A percentile compares a stretch with the other conserved stretches of the same genome.
Conservation (phyloP, 2,797 vertebrate species). For the Squalus acanthias region DNA sequence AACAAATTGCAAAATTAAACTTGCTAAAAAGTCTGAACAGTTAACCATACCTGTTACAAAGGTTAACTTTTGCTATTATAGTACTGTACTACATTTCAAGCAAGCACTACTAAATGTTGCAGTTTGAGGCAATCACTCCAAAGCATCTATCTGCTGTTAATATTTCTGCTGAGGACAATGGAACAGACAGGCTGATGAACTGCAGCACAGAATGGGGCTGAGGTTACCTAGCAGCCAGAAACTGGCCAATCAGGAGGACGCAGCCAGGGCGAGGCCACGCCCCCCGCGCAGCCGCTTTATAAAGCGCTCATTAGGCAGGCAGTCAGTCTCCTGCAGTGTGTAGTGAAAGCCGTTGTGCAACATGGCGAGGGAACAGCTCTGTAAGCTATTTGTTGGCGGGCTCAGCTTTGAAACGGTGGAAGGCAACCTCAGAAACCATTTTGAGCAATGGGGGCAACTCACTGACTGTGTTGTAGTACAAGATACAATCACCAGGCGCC, state of each 20-base stretch:
- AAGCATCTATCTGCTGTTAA: too few relatives aligned
- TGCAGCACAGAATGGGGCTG: slow-evolving; percentile 46
- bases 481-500: slow-evolving; percentile 89
- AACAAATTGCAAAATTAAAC: not conserved
- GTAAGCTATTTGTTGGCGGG: slow-evolving; percentile 93
- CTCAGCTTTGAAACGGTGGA: slow-evolving; percentile 94
- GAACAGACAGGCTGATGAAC: slow-evolving; percentile 46
- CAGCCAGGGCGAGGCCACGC: not conserved
- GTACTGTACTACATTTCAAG: too few relatives aligned
- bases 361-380: slow-evolving; percentile 84
- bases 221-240: slow-evolving; percentile 44
- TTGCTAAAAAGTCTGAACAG: not conserved
- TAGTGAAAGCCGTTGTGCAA: slow-evolving; percentile 50
- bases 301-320: slow-evolving; percentile 21
- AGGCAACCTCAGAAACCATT: slow-evolving; percentile 84
- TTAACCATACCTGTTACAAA: too few relatives aligned
- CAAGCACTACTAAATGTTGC: not conserved
- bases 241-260: slow-evolving; percentile 45
- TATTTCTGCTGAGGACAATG: slow-evolving; percentile 38
- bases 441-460: slow-evolving; percentile 83
- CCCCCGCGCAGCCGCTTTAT: not conserved
- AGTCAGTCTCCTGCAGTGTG: slow-evolving; percentile 43
- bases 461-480: slow-evolving; percentile 96
- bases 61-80: not conserved
- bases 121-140: not conserved